phyloP scores from a whole-genome alignment of 2,888 invertebrate species.

The Andrena chrysosceles region DNA sequence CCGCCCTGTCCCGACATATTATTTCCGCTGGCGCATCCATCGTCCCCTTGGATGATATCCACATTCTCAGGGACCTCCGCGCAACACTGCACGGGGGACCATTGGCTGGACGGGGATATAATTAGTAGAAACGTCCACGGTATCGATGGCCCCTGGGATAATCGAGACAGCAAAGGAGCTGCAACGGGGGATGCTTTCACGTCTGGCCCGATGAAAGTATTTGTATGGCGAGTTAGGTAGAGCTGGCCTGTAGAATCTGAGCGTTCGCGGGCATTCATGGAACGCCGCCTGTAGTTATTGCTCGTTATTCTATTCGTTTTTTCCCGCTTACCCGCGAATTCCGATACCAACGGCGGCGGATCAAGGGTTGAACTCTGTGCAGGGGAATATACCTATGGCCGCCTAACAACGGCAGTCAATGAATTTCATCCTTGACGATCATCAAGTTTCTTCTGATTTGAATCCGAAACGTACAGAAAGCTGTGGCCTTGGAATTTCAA shows the following conservation, averaged over 20 bases:
- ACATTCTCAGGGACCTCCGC: slow-evolving; percentile 68
- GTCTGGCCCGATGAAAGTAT: slow-evolving; percentile 51
- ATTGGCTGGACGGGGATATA: slow-evolving; percentile 60
- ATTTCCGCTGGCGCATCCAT: slow-evolving; percentile 62
- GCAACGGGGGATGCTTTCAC: slow-evolving; percentile 21
- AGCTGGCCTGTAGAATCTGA: slow-evolving; percentile 60
- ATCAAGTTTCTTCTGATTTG: no score
- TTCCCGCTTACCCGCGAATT: slow-evolving; percentile 27
- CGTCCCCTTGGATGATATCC: slow-evolving; percentile 46
- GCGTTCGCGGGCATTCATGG: slow-evolving; percentile 49
- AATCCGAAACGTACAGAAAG: no score
- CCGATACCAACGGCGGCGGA: slow-evolving; percentile 26
- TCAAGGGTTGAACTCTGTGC: background rate
- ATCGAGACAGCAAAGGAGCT: slow-evolving; percentile 55
- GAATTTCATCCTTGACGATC: background rate
- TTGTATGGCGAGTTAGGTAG: slow-evolving; percentile 48
- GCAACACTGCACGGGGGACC: slow-evolving; percentile 25
- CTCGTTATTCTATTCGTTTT: slow-evolving; percentile 37
- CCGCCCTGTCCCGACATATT: slow-evolving; percentile 63
- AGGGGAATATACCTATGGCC: background rate
- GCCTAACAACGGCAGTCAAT: background rate
- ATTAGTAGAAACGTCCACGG: slow-evolving; percentile 75
- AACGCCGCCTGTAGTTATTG: slow-evolving; percentile 54
- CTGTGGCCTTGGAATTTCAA: background rate
- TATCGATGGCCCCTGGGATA: slow-evolving; percentile 63